Conservation (phyloP, 2,113 vertebrate genomes). For the Anhinga anhinga region DNA sequence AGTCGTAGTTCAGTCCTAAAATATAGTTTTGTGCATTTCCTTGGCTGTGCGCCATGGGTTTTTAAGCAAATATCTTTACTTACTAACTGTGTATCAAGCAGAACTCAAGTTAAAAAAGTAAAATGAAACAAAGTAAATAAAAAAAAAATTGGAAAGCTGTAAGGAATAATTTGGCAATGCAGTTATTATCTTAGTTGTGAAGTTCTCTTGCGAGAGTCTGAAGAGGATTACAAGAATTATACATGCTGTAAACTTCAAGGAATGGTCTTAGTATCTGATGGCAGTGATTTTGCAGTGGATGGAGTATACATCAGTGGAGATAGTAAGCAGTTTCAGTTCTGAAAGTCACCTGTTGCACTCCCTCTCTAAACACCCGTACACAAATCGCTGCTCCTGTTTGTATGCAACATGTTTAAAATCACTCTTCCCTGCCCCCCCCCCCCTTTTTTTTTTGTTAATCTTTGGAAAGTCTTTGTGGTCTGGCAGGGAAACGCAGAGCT, state of each 20-base stretch:
- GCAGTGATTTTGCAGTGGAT: background rate
- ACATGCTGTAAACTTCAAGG: background rate
- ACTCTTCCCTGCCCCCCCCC: no score
- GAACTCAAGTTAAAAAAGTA: background rate
- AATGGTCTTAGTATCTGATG: background rate
- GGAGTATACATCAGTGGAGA: background rate
- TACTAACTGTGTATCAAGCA: background rate
- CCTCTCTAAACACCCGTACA: background rate
- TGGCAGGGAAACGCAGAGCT: background rate
- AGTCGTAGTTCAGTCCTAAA: background rate
- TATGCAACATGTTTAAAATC: background rate
- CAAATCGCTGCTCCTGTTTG: background rate
- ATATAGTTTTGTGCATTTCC: background rate
- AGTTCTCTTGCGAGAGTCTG: background rate
- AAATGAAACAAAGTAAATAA: background rate
- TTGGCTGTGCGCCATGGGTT: background rate
- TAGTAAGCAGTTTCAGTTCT: background rate
- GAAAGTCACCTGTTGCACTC: background rate
- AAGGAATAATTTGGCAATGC: background rate
- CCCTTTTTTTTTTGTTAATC: fast-evolving
- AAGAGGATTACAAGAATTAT: background rate
- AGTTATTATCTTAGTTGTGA: background rate
- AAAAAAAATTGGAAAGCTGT: background rate
- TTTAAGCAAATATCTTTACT: background rate
- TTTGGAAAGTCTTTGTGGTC: background rate